phyloP scores from a whole-genome alignment of 2,797 vertebrate genomes.

The Tinamus major region DNA sequence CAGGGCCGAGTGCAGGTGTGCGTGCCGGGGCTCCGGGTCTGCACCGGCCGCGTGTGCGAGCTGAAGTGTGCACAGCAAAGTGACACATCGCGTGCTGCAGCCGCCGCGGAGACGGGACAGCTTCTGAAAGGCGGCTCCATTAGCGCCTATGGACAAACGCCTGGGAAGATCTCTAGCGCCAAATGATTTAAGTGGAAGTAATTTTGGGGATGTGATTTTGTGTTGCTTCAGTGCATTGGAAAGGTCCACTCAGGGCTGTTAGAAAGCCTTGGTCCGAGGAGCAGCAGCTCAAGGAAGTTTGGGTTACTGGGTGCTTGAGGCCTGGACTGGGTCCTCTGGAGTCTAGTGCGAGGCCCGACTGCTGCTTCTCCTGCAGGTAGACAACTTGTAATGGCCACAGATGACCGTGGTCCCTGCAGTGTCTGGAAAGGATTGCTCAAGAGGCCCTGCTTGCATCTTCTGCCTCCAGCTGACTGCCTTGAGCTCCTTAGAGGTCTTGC shows the following conservation, averaged over 20 bases:
- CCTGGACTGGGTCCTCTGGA: neutral
- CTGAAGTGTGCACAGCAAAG: neutral
- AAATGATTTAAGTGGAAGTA: slow-evolving; percentile 40
- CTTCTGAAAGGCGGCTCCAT: neutral
- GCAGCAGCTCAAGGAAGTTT: neutral
- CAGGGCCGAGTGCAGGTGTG: neutral
- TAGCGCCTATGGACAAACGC: neutral
- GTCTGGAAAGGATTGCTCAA: neutral
- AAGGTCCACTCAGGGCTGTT: neutral
- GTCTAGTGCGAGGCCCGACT: neutral
- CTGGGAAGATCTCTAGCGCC: neutral
- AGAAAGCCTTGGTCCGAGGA: neutral
- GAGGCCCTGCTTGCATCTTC: neutral
- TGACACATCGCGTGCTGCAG: neutral
- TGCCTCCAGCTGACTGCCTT: neutral
- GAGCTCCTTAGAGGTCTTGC: neutral
- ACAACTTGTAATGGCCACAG: neutral
- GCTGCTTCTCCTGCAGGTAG: neutral
- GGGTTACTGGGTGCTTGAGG: neutral
- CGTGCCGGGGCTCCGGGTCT: neutral
- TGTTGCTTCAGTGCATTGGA: neutral
- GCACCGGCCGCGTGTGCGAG: neutral
- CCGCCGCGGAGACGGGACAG: neutral
- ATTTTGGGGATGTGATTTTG: slow-evolving; percentile 31
- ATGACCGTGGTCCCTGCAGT: neutral